These are phyloP conservation scores for Furnarius figulus DNA, from an alignment of 2,113 vertebrate genomes.

Conservation along the genomic window DNA sequence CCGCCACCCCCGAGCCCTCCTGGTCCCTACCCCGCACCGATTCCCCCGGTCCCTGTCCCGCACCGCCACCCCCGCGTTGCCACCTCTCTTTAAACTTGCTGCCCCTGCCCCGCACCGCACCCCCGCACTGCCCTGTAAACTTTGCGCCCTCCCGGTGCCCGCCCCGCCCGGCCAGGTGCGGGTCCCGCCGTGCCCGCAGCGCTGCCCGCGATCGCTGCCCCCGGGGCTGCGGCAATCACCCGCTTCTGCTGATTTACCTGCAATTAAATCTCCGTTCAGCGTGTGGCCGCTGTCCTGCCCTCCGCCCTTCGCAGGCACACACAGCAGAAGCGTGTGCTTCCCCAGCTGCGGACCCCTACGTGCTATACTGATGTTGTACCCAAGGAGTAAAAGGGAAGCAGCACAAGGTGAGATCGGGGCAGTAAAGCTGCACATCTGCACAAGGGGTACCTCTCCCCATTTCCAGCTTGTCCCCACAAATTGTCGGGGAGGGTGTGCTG, in stretches of 20 bases:
- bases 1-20: too few relatives aligned
- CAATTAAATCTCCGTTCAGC: background rate
- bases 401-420: background rate
- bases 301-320: background rate
- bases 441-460: background rate
- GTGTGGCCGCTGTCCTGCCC: background rate
- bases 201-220: too few relatives aligned
- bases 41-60: too few relatives aligned
- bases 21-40: too few relatives aligned
- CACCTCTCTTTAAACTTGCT: too few relatives aligned
- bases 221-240: too few relatives aligned
- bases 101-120: too few relatives aligned
- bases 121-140: too few relatives aligned
- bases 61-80: too few relatives aligned
- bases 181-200: too few relatives aligned
- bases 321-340: accelerated
- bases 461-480: background rate
- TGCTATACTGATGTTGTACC: accelerated
- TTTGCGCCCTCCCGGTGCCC: too few relatives aligned
- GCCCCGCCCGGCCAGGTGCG: too few relatives aligned
- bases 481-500: background rate
- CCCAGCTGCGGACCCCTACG: background rate
- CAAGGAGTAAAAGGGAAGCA: background rate
- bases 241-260: background rate
- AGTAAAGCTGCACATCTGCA: background rate